Evolutionary conservation across 2,888 invertebrate species (phyloP), one percentile per base, ranked within the genome.

Genomic region (Brenthis ino): DNA sequence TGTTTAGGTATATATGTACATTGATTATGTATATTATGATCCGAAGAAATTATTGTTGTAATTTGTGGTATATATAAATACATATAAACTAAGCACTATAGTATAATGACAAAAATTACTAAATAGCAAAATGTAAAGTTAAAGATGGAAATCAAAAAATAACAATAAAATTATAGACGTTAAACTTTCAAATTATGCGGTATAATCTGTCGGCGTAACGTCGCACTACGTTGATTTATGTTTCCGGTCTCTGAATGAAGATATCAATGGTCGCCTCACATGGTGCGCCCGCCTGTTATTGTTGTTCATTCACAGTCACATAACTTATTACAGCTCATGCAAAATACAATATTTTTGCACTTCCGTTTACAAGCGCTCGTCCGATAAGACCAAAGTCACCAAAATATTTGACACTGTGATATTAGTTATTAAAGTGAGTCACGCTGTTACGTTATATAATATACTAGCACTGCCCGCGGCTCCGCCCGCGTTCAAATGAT

Each of bases 241-340:
- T 85, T 85, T 91, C 91, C 91, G 87, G 83, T 83, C 76, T 76
- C 76, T 89, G 89, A 90, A 91, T 89, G 87, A 85, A 88, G 83
- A 85, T 85, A 88, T 88, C 84, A 89, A 87, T 85, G 86, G 83
- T 79, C 83, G 81, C 80, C 83, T 84, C 85, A 83, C 83, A 86
- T 83, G 86, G 83, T 79, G 78, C 80, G 81, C 77, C 75, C 74
- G 75, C 66, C 71, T 77, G 75, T 75, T 82, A 80, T 83, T 85
- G 81, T 83, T 79, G 78, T 85, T 82, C 86, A 87, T 88, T 87
- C 86, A 87, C 82, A 80, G 86, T 86, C 86, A 86, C 82, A 81
- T 75, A 77, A 77, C 68, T 77, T 76, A 79, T 79, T 81, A 80
- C 78, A 37, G 43, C 76, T 78, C 79, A 72, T 81, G 82, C 80